phyloP scores from a whole-genome alignment of 2,113 vertebrate genomes.

The Chascanopsetta lugubris region DNA sequence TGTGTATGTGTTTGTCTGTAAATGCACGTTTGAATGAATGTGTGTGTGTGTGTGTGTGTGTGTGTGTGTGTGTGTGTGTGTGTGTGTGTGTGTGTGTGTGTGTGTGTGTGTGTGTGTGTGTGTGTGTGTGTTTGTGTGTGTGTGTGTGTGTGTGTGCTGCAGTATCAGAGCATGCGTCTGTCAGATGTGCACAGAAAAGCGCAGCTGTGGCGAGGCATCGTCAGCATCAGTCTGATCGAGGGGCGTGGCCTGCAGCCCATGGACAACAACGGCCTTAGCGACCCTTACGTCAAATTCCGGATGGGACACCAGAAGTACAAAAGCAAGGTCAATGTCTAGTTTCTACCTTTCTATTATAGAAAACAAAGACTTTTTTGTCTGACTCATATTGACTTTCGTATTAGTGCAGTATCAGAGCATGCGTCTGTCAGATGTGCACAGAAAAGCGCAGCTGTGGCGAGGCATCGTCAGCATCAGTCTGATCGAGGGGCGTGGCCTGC shows the following conservation, averaged over 20 bases:
- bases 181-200: conserved; percentile 93
- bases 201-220: conserved; percentile 95
- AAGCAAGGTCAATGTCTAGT: conserved; percentile 92
- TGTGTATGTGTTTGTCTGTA: conserved; percentile 24
- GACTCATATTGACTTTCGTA: not conserved
- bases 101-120: conserved; percentile 21
- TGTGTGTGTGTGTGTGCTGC: conserved; percentile 63
- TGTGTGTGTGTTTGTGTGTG: conserved; percentile 10
- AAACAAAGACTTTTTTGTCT: no score
- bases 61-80: conserved; percentile 25
- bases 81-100: conserved; percentile 22
- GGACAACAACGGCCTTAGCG: conserved; percentile 92
- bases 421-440: conserved; percentile 91
- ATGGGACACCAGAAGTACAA: conserved; percentile 97
- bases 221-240: conserved; percentile 94
- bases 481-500: conserved; percentile 90
- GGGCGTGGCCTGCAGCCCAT: conserved; percentile 90
- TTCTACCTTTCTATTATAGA: no score
- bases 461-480: conserved; percentile 95
- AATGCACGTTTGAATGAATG: conserved; percentile 16
- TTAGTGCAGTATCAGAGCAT: conserved; percentile 91
- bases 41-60: conserved; percentile 7
- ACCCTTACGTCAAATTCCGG: conserved; percentile 95
- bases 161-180: conserved; percentile 93
- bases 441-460: conserved; percentile 94